phyloP scores from a whole-genome alignment of 2,888 invertebrate species.

The Nematopogon swammerdamellus region DNA sequence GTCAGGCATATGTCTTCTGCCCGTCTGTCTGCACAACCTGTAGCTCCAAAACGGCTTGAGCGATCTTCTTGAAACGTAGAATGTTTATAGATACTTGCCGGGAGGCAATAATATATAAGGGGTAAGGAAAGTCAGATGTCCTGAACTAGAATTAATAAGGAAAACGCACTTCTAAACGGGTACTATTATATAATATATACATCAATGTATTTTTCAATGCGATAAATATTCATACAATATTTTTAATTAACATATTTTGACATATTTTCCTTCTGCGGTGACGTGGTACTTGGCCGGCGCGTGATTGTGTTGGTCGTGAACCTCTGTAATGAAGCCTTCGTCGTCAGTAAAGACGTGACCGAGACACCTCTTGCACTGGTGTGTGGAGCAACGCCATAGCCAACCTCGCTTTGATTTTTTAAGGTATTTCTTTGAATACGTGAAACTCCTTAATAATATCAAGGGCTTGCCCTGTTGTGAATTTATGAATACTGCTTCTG shows the following conservation, averaged over 20 bases:
- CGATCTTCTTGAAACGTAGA: too few relatives aligned
- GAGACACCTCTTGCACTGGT: neutral
- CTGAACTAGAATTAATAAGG: too few relatives aligned
- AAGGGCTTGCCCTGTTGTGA: neutral
- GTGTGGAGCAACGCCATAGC: constrained; percentile 1
- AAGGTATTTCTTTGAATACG: neutral
- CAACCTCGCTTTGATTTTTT: neutral
- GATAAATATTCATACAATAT: too few relatives aligned
- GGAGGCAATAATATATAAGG: too few relatives aligned
- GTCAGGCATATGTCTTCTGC: too few relatives aligned
- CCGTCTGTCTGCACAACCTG: too few relatives aligned
- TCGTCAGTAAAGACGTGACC: neutral
- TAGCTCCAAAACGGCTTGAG: too few relatives aligned
- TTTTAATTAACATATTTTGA: neutral
- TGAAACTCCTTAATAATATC: neutral
- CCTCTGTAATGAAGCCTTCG: neutral
- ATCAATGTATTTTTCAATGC: too few relatives aligned
- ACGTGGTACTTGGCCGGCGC: neutral
- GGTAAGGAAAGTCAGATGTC: too few relatives aligned
- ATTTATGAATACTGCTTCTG: neutral
- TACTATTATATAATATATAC: too few relatives aligned
- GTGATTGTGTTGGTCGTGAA: neutral
- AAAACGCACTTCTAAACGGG: too few relatives aligned
- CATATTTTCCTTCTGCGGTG: neutral
- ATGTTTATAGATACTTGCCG: too few relatives aligned